Evolutionary conservation across 2,113 vertebrate species (phyloP).

Genomic region (Lamprologus speciosus): DNA sequence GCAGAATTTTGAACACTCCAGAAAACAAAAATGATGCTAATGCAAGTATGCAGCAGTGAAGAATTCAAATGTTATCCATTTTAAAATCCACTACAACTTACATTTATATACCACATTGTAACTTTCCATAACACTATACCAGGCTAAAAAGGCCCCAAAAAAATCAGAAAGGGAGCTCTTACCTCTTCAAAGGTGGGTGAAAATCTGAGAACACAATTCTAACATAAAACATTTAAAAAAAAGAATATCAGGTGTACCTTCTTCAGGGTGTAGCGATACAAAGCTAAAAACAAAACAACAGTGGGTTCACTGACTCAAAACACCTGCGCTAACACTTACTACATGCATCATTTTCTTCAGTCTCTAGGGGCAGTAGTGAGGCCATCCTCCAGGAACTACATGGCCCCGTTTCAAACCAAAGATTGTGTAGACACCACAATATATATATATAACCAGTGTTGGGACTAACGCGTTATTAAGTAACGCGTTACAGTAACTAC

Average conservation of each 20-base stretch:
- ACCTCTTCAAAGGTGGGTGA: neutral
- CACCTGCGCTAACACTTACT: too few species aligned
- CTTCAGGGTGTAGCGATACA: neutral
- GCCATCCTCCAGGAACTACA: too few species aligned
- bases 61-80: neutral
- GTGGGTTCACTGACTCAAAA: neutral
- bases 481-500: too few species aligned
- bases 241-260: neutral
- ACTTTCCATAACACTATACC: neutral
- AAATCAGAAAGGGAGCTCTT: neutral
- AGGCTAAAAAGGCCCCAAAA: neutral
- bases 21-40: neutral
- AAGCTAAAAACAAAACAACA: neutral
- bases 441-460: too few species aligned
- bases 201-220: neutral
- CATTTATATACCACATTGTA: neutral
- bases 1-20: neutral
- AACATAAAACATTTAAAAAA: neutral
- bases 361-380: too few species aligned
- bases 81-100: neutral
- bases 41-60: neutral
- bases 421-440: too few species aligned
- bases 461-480: too few species aligned
- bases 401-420: too few species aligned
- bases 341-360: too few species aligned